phyloP scores from a whole-genome alignment of 2,888 invertebrate genomes.

The Steinernema scapterisci region DNA sequence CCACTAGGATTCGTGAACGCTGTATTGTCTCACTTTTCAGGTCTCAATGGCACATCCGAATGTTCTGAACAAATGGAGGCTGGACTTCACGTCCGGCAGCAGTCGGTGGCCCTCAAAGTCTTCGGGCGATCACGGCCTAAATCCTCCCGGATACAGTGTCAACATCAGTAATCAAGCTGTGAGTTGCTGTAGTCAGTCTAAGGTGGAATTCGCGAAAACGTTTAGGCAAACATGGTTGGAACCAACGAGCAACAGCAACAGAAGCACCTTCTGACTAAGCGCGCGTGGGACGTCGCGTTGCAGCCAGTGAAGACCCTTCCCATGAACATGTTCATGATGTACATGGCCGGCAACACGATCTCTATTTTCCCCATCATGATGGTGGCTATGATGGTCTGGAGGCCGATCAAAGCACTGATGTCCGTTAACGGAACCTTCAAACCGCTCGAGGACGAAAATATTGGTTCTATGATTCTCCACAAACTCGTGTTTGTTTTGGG shows the following conservation, averaged over 20 bases:
- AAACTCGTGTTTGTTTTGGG: slow-evolving; percentile 63
- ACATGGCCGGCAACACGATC: slow-evolving; percentile 79
- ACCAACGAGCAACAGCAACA: slow-evolving; percentile 54
- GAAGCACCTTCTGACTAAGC: slow-evolving; percentile 62
- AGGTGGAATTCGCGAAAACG: too few relatives aligned
- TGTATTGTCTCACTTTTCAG: too few relatives aligned
- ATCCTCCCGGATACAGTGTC: slow-evolving; percentile 64
- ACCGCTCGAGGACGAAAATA: slow-evolving; percentile 53
- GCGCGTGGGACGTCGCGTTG: slow-evolving; percentile 68
- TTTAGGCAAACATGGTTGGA: slow-evolving; percentile 22
- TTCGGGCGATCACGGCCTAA: slow-evolving; percentile 40
- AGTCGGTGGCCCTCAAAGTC: not conserved
- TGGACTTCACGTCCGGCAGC: slow-evolving; percentile 42
- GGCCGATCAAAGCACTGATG: slow-evolving; percentile 93
- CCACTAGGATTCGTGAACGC: too few relatives aligned
- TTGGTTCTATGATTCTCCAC: slow-evolving; percentile 58
- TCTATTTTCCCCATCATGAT: slow-evolving; percentile 99
- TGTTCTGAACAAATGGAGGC: slow-evolving; percentile 49
- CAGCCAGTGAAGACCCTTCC: slow-evolving; percentile 65
- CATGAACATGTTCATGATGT: slow-evolving; percentile 99
- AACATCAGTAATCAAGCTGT: slow-evolving; percentile 48
- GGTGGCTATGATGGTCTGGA: slow-evolving; percentile 97
- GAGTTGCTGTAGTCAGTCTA: slow-evolving; percentile 36
- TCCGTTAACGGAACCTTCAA: slow-evolving; percentile 74
- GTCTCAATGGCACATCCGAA: slow-evolving; percentile 36